phyloP scores from a whole-genome alignment of 2,113 vertebrate genomes.

The Dolichotis patagonum region DNA sequence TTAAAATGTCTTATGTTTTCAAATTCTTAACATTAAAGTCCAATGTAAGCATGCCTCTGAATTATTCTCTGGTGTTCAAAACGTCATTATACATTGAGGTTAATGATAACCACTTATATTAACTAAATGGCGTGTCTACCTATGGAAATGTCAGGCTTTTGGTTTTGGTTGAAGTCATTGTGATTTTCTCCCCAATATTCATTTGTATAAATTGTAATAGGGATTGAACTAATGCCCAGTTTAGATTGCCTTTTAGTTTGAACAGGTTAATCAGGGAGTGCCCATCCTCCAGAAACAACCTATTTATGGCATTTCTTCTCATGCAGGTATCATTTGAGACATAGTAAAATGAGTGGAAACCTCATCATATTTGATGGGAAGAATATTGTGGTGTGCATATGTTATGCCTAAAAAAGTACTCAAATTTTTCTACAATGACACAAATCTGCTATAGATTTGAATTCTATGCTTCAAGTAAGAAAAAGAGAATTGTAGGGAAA shows the following conservation, averaged over 20 bases:
- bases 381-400: background rate
- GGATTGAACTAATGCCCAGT: background rate
- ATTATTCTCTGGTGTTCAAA: slow-evolving; percentile 6
- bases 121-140: background rate
- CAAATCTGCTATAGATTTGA: background rate
- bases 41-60: background rate
- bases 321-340: background rate
- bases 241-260: background rate
- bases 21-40: background rate
- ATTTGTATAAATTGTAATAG: background rate
- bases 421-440: background rate
- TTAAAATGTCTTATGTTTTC: background rate
- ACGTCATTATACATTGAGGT: slow-evolving; percentile 15
- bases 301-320: background rate
- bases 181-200: background rate
- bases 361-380: background rate
- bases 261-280: background rate
- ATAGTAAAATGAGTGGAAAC: background rate
- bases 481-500: background rate
- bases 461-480: background rate
- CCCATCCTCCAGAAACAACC: rapidly evolving
- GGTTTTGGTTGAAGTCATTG: background rate
- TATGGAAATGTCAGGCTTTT: background rate
- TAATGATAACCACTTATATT: slow-evolving; percentile 22
- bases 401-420: background rate